Conservation (phyloP, 2,888 invertebrate species). For the Drosophila robusta region DNA sequence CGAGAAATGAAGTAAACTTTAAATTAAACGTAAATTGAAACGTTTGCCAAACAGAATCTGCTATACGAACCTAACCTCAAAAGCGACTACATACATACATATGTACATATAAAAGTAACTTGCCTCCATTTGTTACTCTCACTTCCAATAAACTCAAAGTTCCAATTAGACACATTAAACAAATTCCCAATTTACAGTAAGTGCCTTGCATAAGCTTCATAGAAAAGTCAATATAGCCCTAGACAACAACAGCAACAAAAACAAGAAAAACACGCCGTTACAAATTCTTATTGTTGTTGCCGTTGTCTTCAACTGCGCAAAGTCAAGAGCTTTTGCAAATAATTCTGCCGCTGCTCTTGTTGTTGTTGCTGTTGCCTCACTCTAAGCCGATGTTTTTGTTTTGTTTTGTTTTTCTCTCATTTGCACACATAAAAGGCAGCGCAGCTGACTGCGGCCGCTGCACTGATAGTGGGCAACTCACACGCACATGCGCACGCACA, state of each 20-base stretch:
- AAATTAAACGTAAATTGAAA: neutral
- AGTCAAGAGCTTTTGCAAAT: slow-evolving; percentile 26
- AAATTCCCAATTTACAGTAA: slow-evolving; percentile 5
- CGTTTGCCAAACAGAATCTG: neutral
- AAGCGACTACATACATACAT: no score
- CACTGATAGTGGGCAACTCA: slow-evolving; percentile 53
- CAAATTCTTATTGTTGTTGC: slow-evolving; percentile 30
- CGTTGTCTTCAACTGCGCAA: slow-evolving; percentile 14
- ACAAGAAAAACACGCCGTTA: slow-evolving; percentile 15
- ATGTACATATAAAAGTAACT: neutral
- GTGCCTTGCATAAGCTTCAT: neutral
- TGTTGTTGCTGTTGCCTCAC: slow-evolving; percentile 10
- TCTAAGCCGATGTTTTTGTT: slow-evolving; percentile 42
- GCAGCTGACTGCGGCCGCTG: slow-evolving; percentile 39
- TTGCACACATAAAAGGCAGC: slow-evolving; percentile 13
- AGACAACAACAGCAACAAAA: slow-evolving; percentile 4
- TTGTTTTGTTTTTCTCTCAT: slow-evolving; percentile 19
- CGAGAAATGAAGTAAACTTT: neutral
- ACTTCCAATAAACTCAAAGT: neutral
- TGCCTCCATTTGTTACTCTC: neutral
- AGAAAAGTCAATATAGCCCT: slow-evolving; percentile 2
- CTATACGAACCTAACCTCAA: neutral
- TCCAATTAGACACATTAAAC: slow-evolving; percentile 6
- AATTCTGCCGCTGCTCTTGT: slow-evolving; percentile 8
- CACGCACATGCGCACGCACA: slow-evolving; percentile 23